A percentile compares a stretch with the other conserved stretches of the same genome.
These are phyloP conservation scores for Hydra vulgaris DNA, from an alignment of 30 jellyfish, hydroid and myxozoan species.

Conservation along the genomic window DNA sequence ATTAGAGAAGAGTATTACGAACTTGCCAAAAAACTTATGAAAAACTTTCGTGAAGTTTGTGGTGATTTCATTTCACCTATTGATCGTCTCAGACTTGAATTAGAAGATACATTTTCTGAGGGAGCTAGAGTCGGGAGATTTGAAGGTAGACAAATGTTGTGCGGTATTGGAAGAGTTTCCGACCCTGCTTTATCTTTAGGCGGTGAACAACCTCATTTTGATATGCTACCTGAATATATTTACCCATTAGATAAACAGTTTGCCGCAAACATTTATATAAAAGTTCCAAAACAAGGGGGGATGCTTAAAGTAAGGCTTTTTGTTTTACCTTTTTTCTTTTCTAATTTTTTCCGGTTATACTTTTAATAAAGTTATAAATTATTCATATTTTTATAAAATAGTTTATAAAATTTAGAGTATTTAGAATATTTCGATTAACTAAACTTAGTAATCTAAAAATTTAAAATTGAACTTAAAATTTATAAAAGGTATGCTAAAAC, in stretches of 20 bases:
- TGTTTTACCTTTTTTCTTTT: too few relatives aligned
- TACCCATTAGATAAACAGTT: background rate
- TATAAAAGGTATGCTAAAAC: too few relatives aligned
- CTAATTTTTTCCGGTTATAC: too few relatives aligned
- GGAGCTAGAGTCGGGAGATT: conserved; percentile 4
- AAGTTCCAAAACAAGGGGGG: conserved; percentile 3
- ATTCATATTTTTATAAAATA: too few relatives aligned
- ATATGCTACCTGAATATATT: background rate
- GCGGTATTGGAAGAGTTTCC: background rate
- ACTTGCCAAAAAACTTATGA: background rate
- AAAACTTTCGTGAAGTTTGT: background rate
- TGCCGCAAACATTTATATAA: background rate
- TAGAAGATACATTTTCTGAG: background rate
- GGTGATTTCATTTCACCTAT: background rate
- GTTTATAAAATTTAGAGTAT: too few relatives aligned
- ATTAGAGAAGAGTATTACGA: background rate
- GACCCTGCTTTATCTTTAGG: background rate
- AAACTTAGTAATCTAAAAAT: too few relatives aligned
- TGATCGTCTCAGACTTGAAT: background rate
- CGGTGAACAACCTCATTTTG: conserved; percentile 5
- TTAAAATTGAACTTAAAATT: too few relatives aligned
- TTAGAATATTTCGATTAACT: too few relatives aligned
- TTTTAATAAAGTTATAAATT: too few relatives aligned
- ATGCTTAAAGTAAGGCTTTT: background rate
- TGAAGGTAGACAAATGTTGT: conserved; percentile 8